Base-by-base conservation (phyloP, 1,140 invertebrate genomes). In the Leucophenga varia region DNA sequence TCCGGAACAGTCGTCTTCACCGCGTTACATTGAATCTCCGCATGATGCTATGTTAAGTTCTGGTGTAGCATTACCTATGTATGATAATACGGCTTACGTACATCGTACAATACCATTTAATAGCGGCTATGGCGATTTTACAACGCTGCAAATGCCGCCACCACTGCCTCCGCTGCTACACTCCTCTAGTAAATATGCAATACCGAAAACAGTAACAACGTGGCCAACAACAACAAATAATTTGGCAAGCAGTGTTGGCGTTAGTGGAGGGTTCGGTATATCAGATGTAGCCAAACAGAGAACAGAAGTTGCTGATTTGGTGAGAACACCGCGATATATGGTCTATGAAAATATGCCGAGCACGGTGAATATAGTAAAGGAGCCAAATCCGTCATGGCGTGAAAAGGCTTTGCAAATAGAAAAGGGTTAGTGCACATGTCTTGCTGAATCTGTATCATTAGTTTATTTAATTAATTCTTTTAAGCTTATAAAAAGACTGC, bases 401-500 rank as follows among this genome's bases (percentile, higher is more conserved):
- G 80, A 81, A 49, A 74, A 79, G 30, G 80, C 80, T 0, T 44
- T 81, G 47, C 80, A 81, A 57, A 73, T 81, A 49, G 80, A 82
- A 57, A 81, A 80, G 77, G 80, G 80, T 77, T 61, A 68, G 31
- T 45, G 60, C n/a, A n/a, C n/a, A n/a, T n/a, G n/a, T n/a, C n/a
- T n/a, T n/a, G n/a, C n/a, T n/a, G n/a, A n/a, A n/a, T n/a, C n/a
- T n/a, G n/a, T n/a, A n/a, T n/a, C n/a, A n/a, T n/a, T n/a, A n/a
- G n/a, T n/a, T n/a, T n/a, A n/a, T n/a, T n/a, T n/a, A n/a, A n/a
- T n/a, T n/a, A 25, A 25, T 10, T 25, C 7, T n/a, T 35, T 37
- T 38, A 77, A 89, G 88, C 89, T 76, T 90, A 89, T 64, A 90
- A 90, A 71, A 88, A 87, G 64, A 89, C 88, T 2, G 91, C 91